phyloP scores from a whole-genome alignment of 2,113 vertebrate genomes.

The Laticauda laticaudata region DNA sequence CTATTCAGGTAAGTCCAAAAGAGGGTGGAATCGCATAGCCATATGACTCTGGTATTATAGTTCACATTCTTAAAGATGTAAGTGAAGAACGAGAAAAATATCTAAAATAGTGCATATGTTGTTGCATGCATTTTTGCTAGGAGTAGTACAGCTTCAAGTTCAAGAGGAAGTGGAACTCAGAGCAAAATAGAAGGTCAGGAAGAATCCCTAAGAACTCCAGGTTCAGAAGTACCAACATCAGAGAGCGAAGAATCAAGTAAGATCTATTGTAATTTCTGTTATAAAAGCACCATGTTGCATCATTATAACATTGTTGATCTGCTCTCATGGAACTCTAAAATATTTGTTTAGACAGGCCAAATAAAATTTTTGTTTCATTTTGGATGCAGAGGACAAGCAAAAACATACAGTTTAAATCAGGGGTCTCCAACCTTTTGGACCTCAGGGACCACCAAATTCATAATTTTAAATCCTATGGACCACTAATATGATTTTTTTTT shows the following conservation, averaged over 20 bases:
- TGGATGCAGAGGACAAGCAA: background rate
- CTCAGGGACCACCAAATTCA: too few relatives aligned
- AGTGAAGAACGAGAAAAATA: background rate
- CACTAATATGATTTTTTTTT: too few relatives aligned
- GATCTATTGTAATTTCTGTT: conserved; percentile 23
- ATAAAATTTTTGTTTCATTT: background rate
- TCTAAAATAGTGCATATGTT: background rate
- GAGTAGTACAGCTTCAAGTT: conserved; percentile 87
- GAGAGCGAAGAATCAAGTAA: conserved; percentile 69
- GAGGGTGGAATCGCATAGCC: background rate
- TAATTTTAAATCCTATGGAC: too few relatives aligned
- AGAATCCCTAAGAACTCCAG: conserved; percentile 56
- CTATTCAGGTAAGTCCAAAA: background rate
- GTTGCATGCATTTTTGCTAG: conserved; percentile 64
- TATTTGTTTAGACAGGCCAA: background rate
- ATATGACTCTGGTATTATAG: background rate
- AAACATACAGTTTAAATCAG: background rate
- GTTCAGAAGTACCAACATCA: conserved; percentile 53
- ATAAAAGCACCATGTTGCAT: conserved; percentile 5
- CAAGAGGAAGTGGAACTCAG: conserved; percentile 79
- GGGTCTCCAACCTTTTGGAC: too few relatives aligned
- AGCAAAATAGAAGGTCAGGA: conserved; percentile 74
- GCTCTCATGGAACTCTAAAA: background rate
- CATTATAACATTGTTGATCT: background rate
- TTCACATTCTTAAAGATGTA: background rate